Evolutionary conservation across 2,113 vertebrate species (phyloP).

Genomic region (Hyaena hyaena): DNA sequence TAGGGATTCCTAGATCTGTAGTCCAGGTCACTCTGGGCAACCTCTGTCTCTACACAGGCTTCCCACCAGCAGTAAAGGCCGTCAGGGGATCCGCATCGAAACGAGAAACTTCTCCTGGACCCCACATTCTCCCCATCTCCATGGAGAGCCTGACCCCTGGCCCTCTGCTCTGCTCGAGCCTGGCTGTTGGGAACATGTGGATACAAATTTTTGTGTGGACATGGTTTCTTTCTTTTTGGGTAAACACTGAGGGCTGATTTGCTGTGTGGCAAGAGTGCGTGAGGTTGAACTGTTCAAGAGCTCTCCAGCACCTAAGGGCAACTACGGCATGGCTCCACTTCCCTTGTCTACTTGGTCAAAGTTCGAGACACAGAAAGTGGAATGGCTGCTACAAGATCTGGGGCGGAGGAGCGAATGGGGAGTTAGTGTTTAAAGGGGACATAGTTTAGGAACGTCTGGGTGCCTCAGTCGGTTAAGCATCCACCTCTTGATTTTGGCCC

Average conservation of each 20-base stretch:
- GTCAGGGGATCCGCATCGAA: background rate
- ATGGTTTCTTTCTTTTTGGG: background rate
- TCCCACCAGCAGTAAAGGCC: background rate
- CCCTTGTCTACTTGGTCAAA: background rate
- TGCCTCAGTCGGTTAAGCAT: no score
- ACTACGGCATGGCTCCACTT: background rate
- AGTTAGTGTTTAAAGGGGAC: background rate
- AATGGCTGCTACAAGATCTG: background rate
- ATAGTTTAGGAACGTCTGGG: no score
- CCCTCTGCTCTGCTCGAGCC: fast-evolving
- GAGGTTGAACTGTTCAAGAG: background rate
- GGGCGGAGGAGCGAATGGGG: background rate
- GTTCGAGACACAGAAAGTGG: background rate
- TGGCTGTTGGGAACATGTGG: background rate
- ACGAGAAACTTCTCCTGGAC: background rate
- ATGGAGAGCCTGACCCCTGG: background rate
- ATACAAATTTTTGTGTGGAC: background rate
- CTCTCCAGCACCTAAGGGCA: background rate
- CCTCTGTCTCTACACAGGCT: background rate
- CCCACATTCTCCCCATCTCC: background rate
- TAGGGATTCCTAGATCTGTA: background rate
- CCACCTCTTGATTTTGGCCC: no score
- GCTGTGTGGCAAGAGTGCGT: background rate
- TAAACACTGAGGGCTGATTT: background rate
- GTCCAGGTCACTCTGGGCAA: background rate